Base-by-base conservation (phyloP, 2,113 vertebrate species). In the Phaethornis superciliosus region DNA sequence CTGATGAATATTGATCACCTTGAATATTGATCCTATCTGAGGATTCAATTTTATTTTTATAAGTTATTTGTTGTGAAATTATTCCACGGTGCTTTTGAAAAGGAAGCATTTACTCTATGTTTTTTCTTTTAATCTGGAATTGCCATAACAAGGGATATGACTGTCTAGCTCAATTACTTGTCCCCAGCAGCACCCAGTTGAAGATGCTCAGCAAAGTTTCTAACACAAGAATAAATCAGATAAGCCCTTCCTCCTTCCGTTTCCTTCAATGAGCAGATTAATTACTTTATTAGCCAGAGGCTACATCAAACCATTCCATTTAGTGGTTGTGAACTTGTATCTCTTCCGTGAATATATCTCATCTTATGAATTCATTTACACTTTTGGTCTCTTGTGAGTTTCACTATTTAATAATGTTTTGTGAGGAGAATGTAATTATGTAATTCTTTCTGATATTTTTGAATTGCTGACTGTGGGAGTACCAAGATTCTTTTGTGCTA, bases 351-450 rank as follows among this genome's bases (percentile, higher is more conserved):
- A 91, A 79, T 6, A 81, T 94, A 89, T 81, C 81, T 87, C 72
- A 87, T 78, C 40, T 68, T 79, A 62, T 20, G 51, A 89, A 96
- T 96, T 85, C n/a, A 79, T 93, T 93, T 94, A 89, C 85, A 63
- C 30, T 75, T 89, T 65, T 3, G 4, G 54, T 94, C 87, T 76
- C 65, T 56, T 76, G 84, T 94, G 78, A 76, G 30, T 89, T 95
- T 84, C 67, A 40, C 20, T 78, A 37, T 81, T 94, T 94, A 87
- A 93, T 94, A 47, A 79, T 27, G 87, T 91, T 94, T 89, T 87
- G 21, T 87, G 35, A 79, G 91, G 44, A 96, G 65, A 95, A 82
- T 87, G 13, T 91, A 95, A 91, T 95, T 89, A 85, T 87, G 13
- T 91, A 95, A 91, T 95, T 89, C n/a, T 65, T 90, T 81, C 72